Percentiles rank a stretch among this genome's conserved stretches.
phyloP scores from a whole-genome alignment of 2,888 invertebrate genomes.

The Drosophila fulvimacula region DNA sequence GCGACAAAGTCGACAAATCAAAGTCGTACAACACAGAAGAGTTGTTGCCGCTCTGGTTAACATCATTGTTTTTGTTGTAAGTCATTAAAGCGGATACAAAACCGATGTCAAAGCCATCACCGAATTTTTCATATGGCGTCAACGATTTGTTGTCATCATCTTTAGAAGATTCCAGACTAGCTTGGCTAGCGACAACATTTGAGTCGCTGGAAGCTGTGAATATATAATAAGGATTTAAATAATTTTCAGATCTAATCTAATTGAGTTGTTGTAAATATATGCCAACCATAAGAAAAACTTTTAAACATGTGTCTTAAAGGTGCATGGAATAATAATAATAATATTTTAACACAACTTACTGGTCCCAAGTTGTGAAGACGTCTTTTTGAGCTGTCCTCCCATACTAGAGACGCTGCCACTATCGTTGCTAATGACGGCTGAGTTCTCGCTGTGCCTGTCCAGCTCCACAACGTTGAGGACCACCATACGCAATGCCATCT shows the following conservation, averaged over 20 bases:
- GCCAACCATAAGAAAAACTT: no score
- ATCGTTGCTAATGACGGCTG: slow-evolving; percentile 60
- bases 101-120: slow-evolving; percentile 82
- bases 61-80: slow-evolving; percentile 69
- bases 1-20: slow-evolving; percentile 69
- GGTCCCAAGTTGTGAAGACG: slow-evolving; percentile 58
- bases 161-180: slow-evolving; percentile 65
- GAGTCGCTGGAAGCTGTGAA: slow-evolving; percentile 57
- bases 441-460: slow-evolving; percentile 67
- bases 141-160: slow-evolving; percentile 78
- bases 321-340: no score
- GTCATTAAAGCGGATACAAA: slow-evolving; percentile 80
- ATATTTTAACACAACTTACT: no score
- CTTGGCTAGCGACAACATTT: slow-evolving; percentile 62
- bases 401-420: slow-evolving; percentile 65
- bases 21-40: slow-evolving; percentile 72
- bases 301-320: no score
- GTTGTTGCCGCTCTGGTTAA: slow-evolving; percentile 62
- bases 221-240: neutral
- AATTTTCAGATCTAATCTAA: neutral
- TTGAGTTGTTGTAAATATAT: no score
- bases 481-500: slow-evolving; percentile 78
- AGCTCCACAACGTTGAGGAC: slow-evolving; percentile 79
- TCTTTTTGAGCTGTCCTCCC: slow-evolving; percentile 63
- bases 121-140: slow-evolving; percentile 81